Base-by-base conservation (phyloP, 1,140 invertebrate genomes). In the Hyposmocoma kahamanoa region DNA sequence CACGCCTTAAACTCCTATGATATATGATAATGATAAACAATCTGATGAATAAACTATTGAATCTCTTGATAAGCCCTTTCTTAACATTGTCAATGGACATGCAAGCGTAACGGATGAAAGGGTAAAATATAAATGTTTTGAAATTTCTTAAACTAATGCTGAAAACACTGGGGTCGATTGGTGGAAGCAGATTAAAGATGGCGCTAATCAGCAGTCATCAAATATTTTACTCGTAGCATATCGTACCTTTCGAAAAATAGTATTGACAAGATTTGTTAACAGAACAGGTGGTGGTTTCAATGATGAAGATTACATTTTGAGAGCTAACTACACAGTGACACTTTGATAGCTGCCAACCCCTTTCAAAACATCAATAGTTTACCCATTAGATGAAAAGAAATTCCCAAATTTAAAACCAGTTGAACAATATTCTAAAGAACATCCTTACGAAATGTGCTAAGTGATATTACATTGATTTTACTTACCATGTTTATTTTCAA, bases 401-500 rank as follows among this genome's bases (percentile, higher is more conserved):
- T 9, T 38, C 38, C 38, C 38, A 41, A 15, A 41, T 20, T 21
- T 3, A 41, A 21, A 5, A 19, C 38, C 24, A 28, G 24, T 6
- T 28, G 24, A 41, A 41, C 38, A 41, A 41, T 11, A 20, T 6
- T 28, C 6, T 6, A 28, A 28, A 11, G 10, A 17, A 15, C 15
- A 17, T 36, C 32, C n/a, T 30, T 10, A 30, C 10, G 13, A 30
- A 13, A 30, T 30, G 32, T 36, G 32, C 11, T 36, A 17, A 17
- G 32, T 17, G 1, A 17, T 15, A 36, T 36, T 8, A 36, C 18
- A 17, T 26, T 26, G 15, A 17, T 36, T 36, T 17, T 1, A 21
- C 38, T 41, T 89, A 95, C 93, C 92, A 86, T 95, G 92, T 74
- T 95, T 95, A 20, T 90, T 90, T 63, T 95, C 93, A 89, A 95